These are phyloP conservation scores for Drosophila mauritiana DNA, from an alignment of 1,140 invertebrate genomes.

Conservation along the genomic window DNA sequence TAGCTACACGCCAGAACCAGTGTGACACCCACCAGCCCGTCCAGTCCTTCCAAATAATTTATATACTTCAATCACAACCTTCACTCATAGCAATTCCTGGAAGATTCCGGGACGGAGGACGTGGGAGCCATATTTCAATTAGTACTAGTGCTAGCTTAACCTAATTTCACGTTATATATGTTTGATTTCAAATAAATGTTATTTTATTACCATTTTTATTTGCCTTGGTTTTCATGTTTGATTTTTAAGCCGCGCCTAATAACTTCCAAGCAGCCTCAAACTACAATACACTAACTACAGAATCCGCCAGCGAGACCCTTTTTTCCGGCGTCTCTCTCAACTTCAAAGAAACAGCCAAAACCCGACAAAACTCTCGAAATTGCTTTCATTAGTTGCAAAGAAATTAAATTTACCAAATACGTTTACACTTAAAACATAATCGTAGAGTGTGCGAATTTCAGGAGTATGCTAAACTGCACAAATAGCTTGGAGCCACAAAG, in stretches of 20 bases:
- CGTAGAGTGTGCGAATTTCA: slow-evolving; percentile 88
- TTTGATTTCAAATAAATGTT: slow-evolving; percentile 34
- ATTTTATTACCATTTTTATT: slow-evolving; percentile 5
- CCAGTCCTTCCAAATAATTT: slow-evolving; percentile 8
- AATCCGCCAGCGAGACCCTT: neutral
- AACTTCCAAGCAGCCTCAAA: slow-evolving; percentile 68
- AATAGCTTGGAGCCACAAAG: slow-evolving; percentile 91
- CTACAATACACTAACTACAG: slow-evolving; percentile 2
- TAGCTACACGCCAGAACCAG: slow-evolving; percentile 10
- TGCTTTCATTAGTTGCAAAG: slow-evolving; percentile 65
- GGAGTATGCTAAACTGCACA: slow-evolving; percentile 93
- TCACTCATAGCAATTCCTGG: slow-evolving; percentile 23
- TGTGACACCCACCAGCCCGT: slow-evolving; percentile 13
- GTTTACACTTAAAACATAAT: slow-evolving; percentile 86
- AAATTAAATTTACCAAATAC: slow-evolving; percentile 82
- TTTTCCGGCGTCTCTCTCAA: neutral
- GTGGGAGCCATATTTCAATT: slow-evolving; percentile 28
- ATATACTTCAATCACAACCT: slow-evolving; percentile 10
- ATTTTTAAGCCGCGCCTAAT: slow-evolving; percentile 68
- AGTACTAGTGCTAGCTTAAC: slow-evolving; percentile 34
- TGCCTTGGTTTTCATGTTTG: slow-evolving; percentile 19
- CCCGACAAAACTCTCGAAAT: slow-evolving; percentile 45
- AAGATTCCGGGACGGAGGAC: slow-evolving; percentile 5
- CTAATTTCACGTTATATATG: slow-evolving; percentile 39
- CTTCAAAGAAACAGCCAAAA: slow-evolving; percentile 5